phyloP scores from a whole-genome alignment of 2,888 invertebrate species.

The Drosophila meridiana region DNA sequence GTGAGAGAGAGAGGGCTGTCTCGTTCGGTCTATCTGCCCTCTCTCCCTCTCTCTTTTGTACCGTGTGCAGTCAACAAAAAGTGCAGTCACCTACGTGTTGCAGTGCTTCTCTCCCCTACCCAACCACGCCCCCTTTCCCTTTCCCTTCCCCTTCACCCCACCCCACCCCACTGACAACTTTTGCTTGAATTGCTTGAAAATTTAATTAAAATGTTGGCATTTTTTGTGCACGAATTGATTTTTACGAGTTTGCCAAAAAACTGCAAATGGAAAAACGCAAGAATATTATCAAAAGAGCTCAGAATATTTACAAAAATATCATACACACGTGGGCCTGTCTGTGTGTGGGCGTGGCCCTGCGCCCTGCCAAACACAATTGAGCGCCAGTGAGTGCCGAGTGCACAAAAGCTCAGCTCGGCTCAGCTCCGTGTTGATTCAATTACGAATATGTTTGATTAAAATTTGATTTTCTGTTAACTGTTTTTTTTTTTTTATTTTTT shows the following conservation, averaged over 20 bases:
- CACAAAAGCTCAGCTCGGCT: constrained; percentile 24
- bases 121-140: background rate
- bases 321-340: constrained; percentile 9
- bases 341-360: constrained; percentile 26
- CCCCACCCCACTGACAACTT: constrained; percentile 49
- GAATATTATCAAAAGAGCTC: constrained; percentile 33
- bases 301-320: constrained; percentile 33
- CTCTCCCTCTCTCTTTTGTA: constrained; percentile 38
- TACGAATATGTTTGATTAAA: constrained; percentile 49
- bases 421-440: constrained; percentile 52
- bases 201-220: constrained; percentile 74
- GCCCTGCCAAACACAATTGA: constrained; percentile 11
- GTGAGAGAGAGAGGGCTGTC: background rate
- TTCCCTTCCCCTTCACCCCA: background rate
- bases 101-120: background rate
- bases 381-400: constrained; percentile 19
- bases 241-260: constrained; percentile 38
- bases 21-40: constrained; percentile 2
- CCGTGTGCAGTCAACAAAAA: constrained; percentile 59
- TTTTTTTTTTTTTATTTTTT: constrained; percentile 14
- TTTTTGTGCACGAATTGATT: constrained; percentile 63
- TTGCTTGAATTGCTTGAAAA: constrained; percentile 69
- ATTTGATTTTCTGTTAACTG: constrained; percentile 30
- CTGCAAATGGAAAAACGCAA: constrained; percentile 7
- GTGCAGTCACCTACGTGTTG: constrained; percentile 45